Percentiles rank a stretch among this genome's conserved stretches.
These are phyloP conservation scores for Eilema depressum DNA, from an alignment of 2,888 invertebrate species.

Conservation along the genomic window DNA sequence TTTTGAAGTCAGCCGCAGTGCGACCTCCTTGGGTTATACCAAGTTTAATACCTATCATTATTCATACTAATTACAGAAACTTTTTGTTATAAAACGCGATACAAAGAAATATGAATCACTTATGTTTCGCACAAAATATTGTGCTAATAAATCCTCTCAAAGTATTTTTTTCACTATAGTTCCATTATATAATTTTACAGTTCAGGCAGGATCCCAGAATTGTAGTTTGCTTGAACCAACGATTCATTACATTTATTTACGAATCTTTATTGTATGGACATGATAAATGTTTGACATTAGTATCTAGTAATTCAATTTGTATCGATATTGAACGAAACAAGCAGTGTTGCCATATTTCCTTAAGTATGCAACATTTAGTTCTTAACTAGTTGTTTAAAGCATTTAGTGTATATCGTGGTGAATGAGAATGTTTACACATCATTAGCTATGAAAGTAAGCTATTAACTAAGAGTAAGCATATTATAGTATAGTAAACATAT, in stretches of 20 bases:
- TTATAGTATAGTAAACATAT: background rate
- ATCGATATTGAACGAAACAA: constrained; percentile 16
- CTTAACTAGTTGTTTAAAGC: constrained; percentile 18
- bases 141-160: background rate
- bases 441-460: constrained; percentile 13
- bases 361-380: constrained; percentile 20
- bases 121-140: background rate
- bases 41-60: background rate
- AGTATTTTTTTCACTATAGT: background rate
- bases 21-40: background rate
- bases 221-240: background rate
- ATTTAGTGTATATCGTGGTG: constrained; percentile 21
- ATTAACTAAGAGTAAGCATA: background rate
- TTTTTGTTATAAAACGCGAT: background rate
- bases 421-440: background rate
- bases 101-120: background rate
- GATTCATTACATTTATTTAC: background rate
- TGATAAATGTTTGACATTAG: constrained; percentile 35
- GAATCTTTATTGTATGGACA: constrained; percentile 20
- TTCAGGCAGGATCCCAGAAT: background rate
- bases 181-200: background rate
- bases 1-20: background rate
- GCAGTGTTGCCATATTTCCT: constrained; percentile 22
- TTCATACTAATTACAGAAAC: background rate
- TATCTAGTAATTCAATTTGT: constrained; percentile 24